These are phyloP conservation scores for Cettia cetti DNA, from an alignment of 2,113 vertebrate genomes.

Conservation along the genomic window DNA sequence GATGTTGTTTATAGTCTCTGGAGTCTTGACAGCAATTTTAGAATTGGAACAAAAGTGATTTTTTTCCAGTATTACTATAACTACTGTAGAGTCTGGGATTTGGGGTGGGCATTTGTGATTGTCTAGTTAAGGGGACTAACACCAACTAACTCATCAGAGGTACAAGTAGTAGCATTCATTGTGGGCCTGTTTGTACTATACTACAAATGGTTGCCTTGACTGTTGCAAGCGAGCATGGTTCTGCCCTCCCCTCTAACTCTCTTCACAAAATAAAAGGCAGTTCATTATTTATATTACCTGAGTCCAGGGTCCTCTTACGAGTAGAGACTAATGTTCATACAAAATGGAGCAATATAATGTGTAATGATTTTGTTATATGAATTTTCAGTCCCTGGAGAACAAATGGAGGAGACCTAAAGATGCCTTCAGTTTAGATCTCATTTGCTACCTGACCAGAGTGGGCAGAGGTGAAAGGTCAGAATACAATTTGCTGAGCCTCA, in stretches of 20 bases:
- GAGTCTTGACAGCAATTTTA: constrained; percentile 79
- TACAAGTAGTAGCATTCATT: not conserved
- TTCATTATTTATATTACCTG: constrained; percentile 74
- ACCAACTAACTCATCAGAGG: not conserved
- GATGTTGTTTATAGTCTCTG: constrained; percentile 83
- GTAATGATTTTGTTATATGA: constrained; percentile 72
- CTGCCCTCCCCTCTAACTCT: constrained; percentile 7
- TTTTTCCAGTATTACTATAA: constrained; percentile 70
- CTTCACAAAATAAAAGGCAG: constrained; percentile 66
- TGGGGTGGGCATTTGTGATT: constrained; percentile 56
- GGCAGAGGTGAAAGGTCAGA: constrained; percentile 58
- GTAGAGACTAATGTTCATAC: constrained; percentile 66
- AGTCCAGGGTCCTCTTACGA: constrained; percentile 68
- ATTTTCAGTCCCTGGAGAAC: constrained; percentile 62
- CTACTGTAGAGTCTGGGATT: constrained; percentile 65
- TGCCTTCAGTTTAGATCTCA: constrained; percentile 48
- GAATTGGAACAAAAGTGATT: constrained; percentile 78
- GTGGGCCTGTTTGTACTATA: not conserved
- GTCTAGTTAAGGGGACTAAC: constrained; percentile 51
- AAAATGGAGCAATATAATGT: constrained; percentile 69
- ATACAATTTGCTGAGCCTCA: constrained; percentile 40
- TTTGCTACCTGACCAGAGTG: constrained; percentile 63
- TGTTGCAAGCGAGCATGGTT: not conserved
- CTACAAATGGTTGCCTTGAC: not conserved
- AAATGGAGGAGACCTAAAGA: constrained; percentile 28